These are phyloP conservation scores for Microvelia longipes DNA, from an alignment of 1,140 invertebrate species.

Conservation along the genomic window DNA sequence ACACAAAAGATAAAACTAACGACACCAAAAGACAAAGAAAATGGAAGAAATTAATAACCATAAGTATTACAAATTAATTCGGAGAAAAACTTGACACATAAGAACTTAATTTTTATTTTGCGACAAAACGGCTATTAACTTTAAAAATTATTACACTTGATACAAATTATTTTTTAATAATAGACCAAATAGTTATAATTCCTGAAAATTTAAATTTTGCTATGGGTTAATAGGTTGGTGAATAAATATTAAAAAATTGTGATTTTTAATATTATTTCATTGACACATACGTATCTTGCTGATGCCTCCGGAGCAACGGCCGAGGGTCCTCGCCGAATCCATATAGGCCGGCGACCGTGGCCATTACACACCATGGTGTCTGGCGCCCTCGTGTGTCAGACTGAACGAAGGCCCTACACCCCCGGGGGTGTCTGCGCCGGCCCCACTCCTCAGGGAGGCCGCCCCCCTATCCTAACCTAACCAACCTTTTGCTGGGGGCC, in stretches of 20 bases:
- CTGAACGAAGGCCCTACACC: not conserved
- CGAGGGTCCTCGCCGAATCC: conserved; percentile 32
- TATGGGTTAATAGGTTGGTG: not conserved
- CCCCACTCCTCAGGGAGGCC: conserved; percentile 6
- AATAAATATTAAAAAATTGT: not conserved
- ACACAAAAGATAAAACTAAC: no score
- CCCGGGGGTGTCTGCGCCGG: not conserved
- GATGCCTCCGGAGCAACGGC: conserved; percentile 19
- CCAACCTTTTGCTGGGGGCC: not conserved
- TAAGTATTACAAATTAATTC: no score
- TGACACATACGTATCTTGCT: conserved; percentile 23
- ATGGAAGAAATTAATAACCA: no score
- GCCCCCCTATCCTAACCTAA: not conserved
- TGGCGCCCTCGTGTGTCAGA: not conserved
- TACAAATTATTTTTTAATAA: no score
- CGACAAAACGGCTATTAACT: no score
- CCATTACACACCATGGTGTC: conserved; percentile 23
- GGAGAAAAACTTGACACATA: no score
- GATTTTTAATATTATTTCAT: not conserved
- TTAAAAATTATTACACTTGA: no score
- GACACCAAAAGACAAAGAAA: no score
- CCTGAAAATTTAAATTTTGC: no score
- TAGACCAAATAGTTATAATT: no score
- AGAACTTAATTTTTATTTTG: no score
- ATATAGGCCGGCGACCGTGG: conserved; percentile 33